Evolutionary conservation across 2,797 vertebrate species (phyloP), one percentile per base, ranked within the genome.

Genomic region (Tokudaia tokunoshimensis): DNA sequence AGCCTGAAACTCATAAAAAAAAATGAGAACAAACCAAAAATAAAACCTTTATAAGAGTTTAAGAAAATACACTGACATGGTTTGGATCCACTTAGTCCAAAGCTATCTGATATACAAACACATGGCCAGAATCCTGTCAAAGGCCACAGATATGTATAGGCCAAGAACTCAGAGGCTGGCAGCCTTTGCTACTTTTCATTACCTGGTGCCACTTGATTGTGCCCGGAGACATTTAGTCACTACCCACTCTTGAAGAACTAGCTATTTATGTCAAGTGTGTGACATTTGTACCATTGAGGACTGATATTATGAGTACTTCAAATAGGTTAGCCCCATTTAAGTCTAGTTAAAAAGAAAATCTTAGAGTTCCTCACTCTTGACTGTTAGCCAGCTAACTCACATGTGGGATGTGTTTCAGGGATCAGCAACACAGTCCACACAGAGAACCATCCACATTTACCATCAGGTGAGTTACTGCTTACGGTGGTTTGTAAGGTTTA

Each of bases 341-440:
- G 22, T 80, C 37, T 65, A 90, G 15, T 79, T 61, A 94, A 74
- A 75, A 57, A 74, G 67, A n/a, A 74, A 74, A 78, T 70, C 63
- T 95, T 81, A 84, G 24, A 86, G 63, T 92, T 22, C 87, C 76
- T 95, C 63, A 80, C 47, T n/a, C 89, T 20, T 87, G 65, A 89
- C 44, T 41, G 17, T 52, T 57, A 91, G 61, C 47, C 47, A 55
- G 34, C 59, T 81, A 84, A 75, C 57, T 81, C 34, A 65, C 12
- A n/a, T 65, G 24, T 72, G 26, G 83, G 86, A 63, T 76, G 14
- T 31, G 41, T 63, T 86, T 70, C 17, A 86, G 31, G 52, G n/a
- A 55, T 17, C 59, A 59, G 91, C 52, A 37, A 63, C 24, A 76
- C 31, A 59, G 14, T 55, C 29, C 41, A 0, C 29, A 78, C 7